A percentile compares a stretch with the other conserved stretches of the same genome.
phyloP scores from a whole-genome alignment of 2,888 invertebrate species.

The Eristalinus aeneus region DNA sequence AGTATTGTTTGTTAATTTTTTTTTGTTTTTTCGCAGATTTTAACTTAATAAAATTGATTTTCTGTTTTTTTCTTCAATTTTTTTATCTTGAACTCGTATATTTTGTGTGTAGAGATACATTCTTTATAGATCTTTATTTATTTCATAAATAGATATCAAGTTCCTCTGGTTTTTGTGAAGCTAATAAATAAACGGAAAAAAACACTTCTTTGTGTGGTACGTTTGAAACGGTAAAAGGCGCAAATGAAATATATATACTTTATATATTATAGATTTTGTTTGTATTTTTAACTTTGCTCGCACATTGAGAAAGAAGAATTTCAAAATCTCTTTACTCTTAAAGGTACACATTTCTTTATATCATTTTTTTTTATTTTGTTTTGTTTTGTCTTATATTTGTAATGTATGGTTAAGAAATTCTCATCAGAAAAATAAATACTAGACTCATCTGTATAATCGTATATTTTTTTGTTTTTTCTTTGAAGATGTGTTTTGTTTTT shows the following conservation, averaged over 20 bases:
- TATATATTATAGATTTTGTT: slow-evolving; percentile 9
- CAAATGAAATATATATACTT: slow-evolving; percentile 43
- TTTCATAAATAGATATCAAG: slow-evolving; percentile 20
- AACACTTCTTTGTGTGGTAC: slow-evolving; percentile 22
- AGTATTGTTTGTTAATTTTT: slow-evolving; percentile 19
- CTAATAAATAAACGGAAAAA: slow-evolving; percentile 34
- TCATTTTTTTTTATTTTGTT: slow-evolving; percentile 29
- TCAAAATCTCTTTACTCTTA: slow-evolving; percentile 32
- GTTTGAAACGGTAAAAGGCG: slow-evolving; percentile 66
- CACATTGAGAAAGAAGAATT: slow-evolving; percentile 37
- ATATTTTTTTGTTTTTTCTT: not conserved
- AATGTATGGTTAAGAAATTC: slow-evolving; percentile 43
- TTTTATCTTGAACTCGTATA: slow-evolving; percentile 16
- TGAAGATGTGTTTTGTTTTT: slow-evolving; percentile 31
- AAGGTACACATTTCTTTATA: slow-evolving; percentile 53
- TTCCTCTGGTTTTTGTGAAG: too few species aligned
- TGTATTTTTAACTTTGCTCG: slow-evolving; percentile 18
- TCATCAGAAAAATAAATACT: slow-evolving; percentile 57
- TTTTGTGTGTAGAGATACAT: slow-evolving; percentile 20
- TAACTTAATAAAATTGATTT: slow-evolving; percentile 57
- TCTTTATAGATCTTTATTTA: not conserved
- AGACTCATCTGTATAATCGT: slow-evolving; percentile 32
- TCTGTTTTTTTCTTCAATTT: slow-evolving; percentile 1
- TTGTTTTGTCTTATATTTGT: slow-evolving; percentile 29
- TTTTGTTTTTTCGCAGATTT: slow-evolving; percentile 6